These are phyloP conservation scores for Atta texana DNA, from an alignment of 1,140 invertebrate species.

Conservation along the genomic window DNA sequence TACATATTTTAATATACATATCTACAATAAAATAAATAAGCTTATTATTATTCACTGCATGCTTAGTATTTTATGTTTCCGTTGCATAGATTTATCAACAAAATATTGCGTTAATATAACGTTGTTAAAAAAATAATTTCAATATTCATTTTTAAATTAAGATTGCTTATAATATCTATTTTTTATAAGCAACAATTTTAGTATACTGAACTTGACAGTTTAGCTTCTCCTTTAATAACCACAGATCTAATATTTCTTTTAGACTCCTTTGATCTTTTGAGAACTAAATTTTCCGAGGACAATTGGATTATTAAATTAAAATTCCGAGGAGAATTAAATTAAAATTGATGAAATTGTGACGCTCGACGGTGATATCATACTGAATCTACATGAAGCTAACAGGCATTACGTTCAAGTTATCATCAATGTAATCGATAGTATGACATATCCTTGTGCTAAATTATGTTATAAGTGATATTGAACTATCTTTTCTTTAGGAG, in stretches of 20 bases:
- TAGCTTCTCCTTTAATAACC: background rate
- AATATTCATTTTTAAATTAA: background rate
- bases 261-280: background rate
- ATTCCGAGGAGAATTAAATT: background rate
- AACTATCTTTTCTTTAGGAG: background rate
- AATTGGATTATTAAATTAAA: background rate
- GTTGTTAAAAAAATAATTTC: background rate
- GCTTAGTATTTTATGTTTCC: background rate
- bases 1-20: no score
- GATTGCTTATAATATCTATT: background rate
- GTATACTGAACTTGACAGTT: background rate
- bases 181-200: background rate
- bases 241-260: background rate
- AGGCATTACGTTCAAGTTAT: background rate
- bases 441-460: background rate
- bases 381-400: constrained; percentile 14
- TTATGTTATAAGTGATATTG: background rate
- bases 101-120: no score
- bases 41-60: background rate
- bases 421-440: background rate
- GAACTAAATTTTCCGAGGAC: background rate
- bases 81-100: background rate
- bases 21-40: background rate
- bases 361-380: background rate
- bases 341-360: constrained; percentile 24